phyloP scores from a whole-genome alignment of 2,888 invertebrate species.

The Strigamia crassipes region DNA sequence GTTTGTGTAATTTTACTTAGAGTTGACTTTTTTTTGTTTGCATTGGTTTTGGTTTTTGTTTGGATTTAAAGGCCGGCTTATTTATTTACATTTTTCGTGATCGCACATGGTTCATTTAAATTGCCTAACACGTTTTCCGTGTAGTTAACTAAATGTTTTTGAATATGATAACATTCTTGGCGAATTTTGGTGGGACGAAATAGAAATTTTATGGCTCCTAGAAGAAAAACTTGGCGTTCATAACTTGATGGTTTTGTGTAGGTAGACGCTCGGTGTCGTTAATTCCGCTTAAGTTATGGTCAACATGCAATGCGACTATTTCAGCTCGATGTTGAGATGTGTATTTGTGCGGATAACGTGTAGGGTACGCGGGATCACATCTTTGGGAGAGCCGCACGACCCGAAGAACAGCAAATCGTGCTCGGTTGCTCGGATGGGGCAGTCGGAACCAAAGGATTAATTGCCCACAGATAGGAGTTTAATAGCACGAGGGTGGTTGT shows the following conservation, averaged over 20 bases:
- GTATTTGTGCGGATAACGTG: background rate
- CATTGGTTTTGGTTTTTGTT: too few relatives aligned
- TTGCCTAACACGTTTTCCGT: background rate
- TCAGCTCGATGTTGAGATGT: background rate
- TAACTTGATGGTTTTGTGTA: background rate
- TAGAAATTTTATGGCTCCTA: background rate
- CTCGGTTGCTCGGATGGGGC: background rate
- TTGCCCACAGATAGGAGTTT: slow-evolving; percentile 34
- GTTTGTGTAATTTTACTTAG: background rate
- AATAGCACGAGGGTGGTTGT: slow-evolving; percentile 27
- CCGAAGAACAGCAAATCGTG: background rate
- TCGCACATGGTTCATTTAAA: background rate
- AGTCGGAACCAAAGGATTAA: slow-evolving; percentile 24
- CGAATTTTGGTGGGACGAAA: background rate
- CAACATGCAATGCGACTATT: background rate
- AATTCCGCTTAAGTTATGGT: background rate
- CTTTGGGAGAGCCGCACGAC: background rate
- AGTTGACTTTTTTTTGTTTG: background rate
- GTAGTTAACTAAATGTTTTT: background rate
- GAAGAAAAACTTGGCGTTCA: background rate
- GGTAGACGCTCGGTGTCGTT: too few relatives aligned
- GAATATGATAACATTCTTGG: background rate
- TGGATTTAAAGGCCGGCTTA: background rate
- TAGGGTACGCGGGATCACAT: background rate
- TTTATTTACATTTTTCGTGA: background rate